Base-by-base conservation (phyloP, 2,888 invertebrate species). In the Allophyes oxyacanthae region DNA sequence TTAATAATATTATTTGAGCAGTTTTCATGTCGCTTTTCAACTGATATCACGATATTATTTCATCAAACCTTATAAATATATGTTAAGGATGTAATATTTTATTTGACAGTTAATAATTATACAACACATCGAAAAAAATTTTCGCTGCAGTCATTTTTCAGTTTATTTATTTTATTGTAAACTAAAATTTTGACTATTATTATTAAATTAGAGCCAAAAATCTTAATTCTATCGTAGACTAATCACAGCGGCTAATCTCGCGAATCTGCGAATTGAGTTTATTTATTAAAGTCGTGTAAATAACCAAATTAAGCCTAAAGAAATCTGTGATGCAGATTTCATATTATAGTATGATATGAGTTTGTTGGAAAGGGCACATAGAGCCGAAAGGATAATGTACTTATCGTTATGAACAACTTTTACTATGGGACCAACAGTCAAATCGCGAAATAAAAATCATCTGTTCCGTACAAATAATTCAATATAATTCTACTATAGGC, bases 301-400 rank as follows among this genome's bases (percentile, higher is more conserved):
- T 72, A 72, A 58, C 46, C 51, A 52, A 58, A 11, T 46, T 26
- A 62, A 55, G 54, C 48, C 57, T 54, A 62, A 67, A 64, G 0
- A 3, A 45, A 62, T 64, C 67, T 61, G 68, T 65, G 61, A 65
- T 71, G 41, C 65, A 65, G 72, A 71, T 72, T 70, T 40, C 25
- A 20, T 15, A 30, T 45, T 41, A 25, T 42, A 38, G 33, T 63
- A 41, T 57, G 10, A 3, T 20, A 10, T 7, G 36, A 49, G 52
- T 54, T 65, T 65, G 11, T 32, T 26, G 13, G n/a, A n/a, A n/a
- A n/a, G n/a, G n/a, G n/a, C n/a, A n/a, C n/a, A n/a, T n/a, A n/a
- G n/a, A n/a, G n/a, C n/a, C n/a, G n/a, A n/a, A n/a, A n/a, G n/a
- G n/a, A n/a, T n/a, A n/a, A n/a, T n/a, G n/a, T n/a, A n/a, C n/a